phyloP scores from a whole-genome alignment of 2,113 vertebrate species.

The Glaucidium brasilianum region DNA sequence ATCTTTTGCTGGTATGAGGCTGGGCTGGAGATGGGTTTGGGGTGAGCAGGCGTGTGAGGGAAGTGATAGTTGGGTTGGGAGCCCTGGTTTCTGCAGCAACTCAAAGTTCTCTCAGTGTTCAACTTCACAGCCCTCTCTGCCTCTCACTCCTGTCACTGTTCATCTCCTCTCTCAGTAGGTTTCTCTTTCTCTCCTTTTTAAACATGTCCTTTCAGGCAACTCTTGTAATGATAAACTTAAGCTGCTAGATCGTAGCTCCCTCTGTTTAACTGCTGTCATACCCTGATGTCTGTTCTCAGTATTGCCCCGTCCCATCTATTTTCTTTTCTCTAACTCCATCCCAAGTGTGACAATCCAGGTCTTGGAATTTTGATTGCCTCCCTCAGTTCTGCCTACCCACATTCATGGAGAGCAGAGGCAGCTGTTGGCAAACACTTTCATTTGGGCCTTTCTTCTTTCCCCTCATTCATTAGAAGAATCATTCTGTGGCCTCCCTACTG shows the following conservation, averaged over 20 bases:
- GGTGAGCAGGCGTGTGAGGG: neutral
- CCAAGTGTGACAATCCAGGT: neutral
- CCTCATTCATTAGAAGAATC: neutral
- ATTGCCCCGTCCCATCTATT: neutral
- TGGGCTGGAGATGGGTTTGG: neutral
- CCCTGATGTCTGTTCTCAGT: neutral
- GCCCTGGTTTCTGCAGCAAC: neutral
- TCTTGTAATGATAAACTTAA: neutral
- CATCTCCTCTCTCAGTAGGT: neutral
- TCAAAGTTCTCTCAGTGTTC: neutral
- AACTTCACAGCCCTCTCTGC: neutral
- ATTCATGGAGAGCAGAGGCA: neutral
- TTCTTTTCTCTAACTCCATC: neutral
- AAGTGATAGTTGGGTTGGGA: neutral
- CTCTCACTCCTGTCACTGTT: neutral
- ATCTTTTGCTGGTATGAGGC: neutral
- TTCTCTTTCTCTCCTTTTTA: neutral
- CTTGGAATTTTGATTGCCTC: neutral
- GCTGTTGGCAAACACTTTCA: neutral
- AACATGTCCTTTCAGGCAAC: neutral
- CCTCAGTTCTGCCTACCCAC: neutral
- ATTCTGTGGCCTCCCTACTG: neutral
- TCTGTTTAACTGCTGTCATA: neutral
- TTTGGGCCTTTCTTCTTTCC: neutral
- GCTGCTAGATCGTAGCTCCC: neutral